A percentile compares a stretch with the other conserved stretches of the same genome.
Evolutionary conservation across 2,113 vertebrate genomes (phyloP).

Genomic region (Daphoenositta chrysoptera): DNA sequence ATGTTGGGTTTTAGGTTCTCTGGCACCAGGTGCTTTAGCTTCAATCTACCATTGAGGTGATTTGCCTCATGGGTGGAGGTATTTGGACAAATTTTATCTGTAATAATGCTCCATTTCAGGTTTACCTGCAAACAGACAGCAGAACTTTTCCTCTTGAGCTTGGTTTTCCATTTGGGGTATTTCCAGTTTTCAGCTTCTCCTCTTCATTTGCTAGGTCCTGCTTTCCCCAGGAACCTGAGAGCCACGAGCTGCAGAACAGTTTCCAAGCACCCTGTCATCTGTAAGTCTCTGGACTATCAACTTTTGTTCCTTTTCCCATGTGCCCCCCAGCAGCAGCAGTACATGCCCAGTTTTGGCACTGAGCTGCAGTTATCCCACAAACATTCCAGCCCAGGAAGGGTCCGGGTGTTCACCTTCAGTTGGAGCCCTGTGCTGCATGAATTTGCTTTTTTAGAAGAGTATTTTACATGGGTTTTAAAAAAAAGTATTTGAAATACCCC

Average conservation of each 20-base stretch:
- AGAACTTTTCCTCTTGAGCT: not conserved
- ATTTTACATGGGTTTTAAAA: not conserved
- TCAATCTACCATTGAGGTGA: rapidly evolving
- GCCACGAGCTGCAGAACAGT: not conserved
- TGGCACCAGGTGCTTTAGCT: not conserved
- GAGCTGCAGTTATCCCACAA: not conserved
- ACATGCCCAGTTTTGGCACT: not conserved
- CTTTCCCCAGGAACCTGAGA: not conserved
- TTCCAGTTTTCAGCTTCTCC: not conserved
- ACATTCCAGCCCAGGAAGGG: not conserved
- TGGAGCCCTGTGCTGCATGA: not conserved
- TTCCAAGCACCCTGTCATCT: not conserved
- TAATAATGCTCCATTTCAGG: not conserved
- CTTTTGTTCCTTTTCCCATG: not conserved
- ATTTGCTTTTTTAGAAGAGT: not conserved
- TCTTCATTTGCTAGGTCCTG: not conserved
- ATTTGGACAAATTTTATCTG: not conserved
- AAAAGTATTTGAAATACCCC: not conserved
- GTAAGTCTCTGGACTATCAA: not conserved
- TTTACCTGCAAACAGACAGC: not conserved
- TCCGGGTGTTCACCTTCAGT: not conserved
- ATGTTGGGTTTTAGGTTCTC: not conserved
- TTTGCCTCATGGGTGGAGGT: not conserved
- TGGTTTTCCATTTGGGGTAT: not conserved
- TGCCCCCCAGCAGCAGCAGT: not conserved